A percentile compares a stretch with the other conserved stretches of the same genome.
These are phyloP conservation scores for Nipponia nippon DNA, from an alignment of 2,113 vertebrate genomes.

Conservation along the genomic window DNA sequence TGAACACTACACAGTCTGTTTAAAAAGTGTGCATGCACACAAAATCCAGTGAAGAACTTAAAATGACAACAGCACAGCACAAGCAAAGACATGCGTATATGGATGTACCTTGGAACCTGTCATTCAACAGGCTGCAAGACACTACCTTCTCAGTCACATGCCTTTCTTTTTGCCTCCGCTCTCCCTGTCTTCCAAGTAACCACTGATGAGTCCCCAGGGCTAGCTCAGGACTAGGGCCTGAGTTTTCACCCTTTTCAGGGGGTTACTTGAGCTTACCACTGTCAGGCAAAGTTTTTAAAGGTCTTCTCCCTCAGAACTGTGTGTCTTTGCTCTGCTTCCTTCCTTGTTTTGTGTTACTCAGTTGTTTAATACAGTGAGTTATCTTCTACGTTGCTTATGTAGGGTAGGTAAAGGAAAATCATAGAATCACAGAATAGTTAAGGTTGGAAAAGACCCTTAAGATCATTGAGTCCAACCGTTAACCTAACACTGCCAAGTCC, in stretches of 20 bases:
- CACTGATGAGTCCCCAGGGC: background rate
- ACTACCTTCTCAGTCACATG: background rate
- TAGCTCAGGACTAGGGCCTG: background rate
- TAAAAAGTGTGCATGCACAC: background rate
- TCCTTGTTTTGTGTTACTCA: background rate
- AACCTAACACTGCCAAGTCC: too few relatives aligned
- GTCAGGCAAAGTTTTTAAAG: background rate
- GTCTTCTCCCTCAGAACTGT: background rate
- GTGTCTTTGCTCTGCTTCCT: background rate
- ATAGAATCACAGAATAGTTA: too few relatives aligned
- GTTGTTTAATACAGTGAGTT: background rate
- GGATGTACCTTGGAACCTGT: background rate
- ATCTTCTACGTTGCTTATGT: background rate
- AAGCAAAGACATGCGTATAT: rapidly evolving
- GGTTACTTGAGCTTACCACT: background rate
- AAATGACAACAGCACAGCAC: background rate
- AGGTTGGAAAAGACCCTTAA: too few relatives aligned
- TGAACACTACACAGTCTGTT: background rate
- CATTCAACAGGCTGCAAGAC: background rate
- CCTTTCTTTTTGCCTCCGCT: background rate
- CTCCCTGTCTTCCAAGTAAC: background rate
- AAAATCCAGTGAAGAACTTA: background rate
- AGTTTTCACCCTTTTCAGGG: background rate
- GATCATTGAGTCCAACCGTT: too few relatives aligned
- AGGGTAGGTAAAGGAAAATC: background rate